Conservation (phyloP, 2,888 invertebrate genomes). For the Clostera curtula region DNA sequence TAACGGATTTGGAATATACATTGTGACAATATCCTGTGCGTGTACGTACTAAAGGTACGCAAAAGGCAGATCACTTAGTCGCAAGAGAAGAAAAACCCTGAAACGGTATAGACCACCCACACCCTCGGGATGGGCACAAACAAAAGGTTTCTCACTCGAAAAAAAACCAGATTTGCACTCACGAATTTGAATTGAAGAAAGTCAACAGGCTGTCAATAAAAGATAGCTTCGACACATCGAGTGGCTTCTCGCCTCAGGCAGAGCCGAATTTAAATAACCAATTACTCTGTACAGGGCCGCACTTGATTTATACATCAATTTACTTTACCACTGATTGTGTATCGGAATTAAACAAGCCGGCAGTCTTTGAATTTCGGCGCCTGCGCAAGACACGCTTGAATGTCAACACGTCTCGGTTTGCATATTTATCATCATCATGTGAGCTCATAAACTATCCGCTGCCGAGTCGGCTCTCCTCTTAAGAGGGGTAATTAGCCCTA, state of each 20-base stretch:
- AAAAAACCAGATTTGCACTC: too few relatives aligned
- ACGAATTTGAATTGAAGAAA: neutral
- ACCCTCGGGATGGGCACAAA: too few relatives aligned
- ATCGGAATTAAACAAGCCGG: conserved; percentile 38
- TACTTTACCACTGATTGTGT: conserved; percentile 48
- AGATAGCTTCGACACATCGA: conserved; percentile 1
- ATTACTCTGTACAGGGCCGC: conserved; percentile 35
- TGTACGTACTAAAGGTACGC: too few relatives aligned
- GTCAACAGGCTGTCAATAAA: conserved; percentile 1
- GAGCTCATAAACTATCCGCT: neutral
- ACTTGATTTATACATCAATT: conserved; percentile 54
- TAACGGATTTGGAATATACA: too few relatives aligned
- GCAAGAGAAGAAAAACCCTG: too few relatives aligned
- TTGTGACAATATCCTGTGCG: too few relatives aligned
- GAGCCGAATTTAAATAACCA: conserved; percentile 50
- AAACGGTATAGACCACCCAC: too few relatives aligned
- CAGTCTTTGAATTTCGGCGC: conserved; percentile 9
- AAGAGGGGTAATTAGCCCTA: neutral
- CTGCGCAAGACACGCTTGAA: too few relatives aligned
- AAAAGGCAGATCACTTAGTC: too few relatives aligned
- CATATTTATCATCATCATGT: too few relatives aligned
- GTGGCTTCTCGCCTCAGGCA: conserved; percentile 20
- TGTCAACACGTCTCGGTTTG: conserved; percentile 2
- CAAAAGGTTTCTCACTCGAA: too few relatives aligned
- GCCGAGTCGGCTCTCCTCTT: neutral